Conservation (phyloP, 2,888 invertebrate genomes). For the Schrankia costaestrigalis region DNA sequence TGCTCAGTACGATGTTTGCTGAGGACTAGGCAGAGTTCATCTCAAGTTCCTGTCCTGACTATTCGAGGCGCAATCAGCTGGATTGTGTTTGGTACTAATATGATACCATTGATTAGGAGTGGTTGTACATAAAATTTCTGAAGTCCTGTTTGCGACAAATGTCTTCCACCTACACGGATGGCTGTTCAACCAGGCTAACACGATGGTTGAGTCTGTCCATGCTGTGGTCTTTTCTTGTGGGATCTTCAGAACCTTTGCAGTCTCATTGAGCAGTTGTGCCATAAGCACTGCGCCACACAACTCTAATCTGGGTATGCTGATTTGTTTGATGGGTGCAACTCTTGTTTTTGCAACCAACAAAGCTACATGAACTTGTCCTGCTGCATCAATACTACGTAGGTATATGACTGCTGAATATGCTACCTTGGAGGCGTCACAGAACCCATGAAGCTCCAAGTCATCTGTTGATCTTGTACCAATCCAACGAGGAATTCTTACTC, state of each 20-base stretch:
- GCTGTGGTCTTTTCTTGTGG: neutral
- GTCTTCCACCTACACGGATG: slow-evolving; percentile 4
- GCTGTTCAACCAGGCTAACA: slow-evolving; percentile 2
- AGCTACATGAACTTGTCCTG: neutral
- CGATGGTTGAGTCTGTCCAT: neutral
- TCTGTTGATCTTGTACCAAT: slow-evolving; percentile 4
- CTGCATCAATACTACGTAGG: neutral
- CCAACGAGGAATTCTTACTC: slow-evolving; percentile 16
- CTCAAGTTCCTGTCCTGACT: too few species aligned
- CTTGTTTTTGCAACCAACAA: slow-evolving; percentile 6
- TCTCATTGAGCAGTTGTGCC: slow-evolving; percentile 1
- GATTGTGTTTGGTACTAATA: neutral
- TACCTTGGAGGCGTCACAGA: slow-evolving; percentile 20
- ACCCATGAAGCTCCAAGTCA: slow-evolving; percentile 21
- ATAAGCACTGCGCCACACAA: slow-evolving; percentile 4
- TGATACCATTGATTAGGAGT: neutral
- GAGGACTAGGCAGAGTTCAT: too few species aligned
- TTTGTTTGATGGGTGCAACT: slow-evolving; percentile 8
- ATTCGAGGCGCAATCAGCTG: slow-evolving; percentile 1
- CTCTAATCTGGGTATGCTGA: slow-evolving; percentile 1
- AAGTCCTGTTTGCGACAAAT: slow-evolving; percentile 3
- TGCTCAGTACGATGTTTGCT: too few species aligned
- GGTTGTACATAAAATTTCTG: slow-evolving; percentile 1
- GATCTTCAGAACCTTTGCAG: neutral
- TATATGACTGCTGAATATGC: slow-evolving; percentile 15